Percentiles rank a stretch among this genome's conserved stretches.
phyloP scores from a whole-genome alignment of 1,140 invertebrate genomes.

The Brachionus rotundiformis region DNA sequence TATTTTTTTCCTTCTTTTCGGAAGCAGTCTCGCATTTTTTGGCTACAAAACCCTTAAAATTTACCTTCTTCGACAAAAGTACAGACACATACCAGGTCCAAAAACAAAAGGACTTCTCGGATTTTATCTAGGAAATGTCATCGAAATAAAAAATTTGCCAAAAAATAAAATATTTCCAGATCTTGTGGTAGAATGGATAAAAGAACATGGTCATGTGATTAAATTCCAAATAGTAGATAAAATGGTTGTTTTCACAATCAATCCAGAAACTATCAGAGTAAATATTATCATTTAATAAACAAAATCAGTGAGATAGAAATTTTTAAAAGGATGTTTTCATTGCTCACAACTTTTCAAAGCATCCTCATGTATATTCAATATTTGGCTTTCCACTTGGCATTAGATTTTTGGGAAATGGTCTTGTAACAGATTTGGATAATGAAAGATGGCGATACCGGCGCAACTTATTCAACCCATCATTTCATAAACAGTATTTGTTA shows the following conservation, averaged over 20 bases:
- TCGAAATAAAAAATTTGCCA: not conserved
- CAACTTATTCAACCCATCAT: conserved; percentile 13
- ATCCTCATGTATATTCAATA: not conserved
- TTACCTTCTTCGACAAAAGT: not conserved
- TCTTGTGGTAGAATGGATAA: not conserved
- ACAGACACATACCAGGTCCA: conserved; percentile 39
- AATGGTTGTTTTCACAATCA: not conserved
- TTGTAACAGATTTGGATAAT: conserved; percentile 24
- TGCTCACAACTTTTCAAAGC: not conserved
- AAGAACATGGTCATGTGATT: conserved; percentile 6
- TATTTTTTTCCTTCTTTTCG: not conserved
- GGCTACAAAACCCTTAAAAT: conserved; percentile 21
- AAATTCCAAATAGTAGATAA: not conserved
- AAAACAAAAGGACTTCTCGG: conserved; percentile 24
- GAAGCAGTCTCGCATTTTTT: not conserved
- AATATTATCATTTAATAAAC: not conserved
- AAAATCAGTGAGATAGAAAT: not conserved
- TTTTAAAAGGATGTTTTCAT: not conserved
- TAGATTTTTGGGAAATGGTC: conserved; percentile 38
- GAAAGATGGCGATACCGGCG: conserved; percentile 12
- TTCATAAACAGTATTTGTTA: conserved; percentile 27
- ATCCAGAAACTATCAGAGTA: not conserved
- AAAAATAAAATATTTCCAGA: not conserved
- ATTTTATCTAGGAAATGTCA: conserved; percentile 36
- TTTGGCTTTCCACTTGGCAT: not conserved